Percentiles rank a stretch among this genome's conserved stretches.
Evolutionary conservation across 2,113 vertebrate species (phyloP).

Genomic region (Tichodroma muraria): DNA sequence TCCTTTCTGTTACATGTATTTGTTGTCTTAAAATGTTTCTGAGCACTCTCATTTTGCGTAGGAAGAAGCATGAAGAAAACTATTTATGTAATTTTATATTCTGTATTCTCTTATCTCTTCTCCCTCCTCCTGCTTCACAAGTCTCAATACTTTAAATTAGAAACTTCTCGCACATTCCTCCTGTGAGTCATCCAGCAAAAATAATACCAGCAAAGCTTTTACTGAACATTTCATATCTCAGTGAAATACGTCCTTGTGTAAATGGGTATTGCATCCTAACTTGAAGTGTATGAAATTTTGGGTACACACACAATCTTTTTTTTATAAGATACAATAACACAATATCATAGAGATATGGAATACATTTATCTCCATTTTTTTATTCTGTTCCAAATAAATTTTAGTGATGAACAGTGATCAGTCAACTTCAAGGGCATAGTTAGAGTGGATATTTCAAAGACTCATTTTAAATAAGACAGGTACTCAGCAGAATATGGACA

Average conservation of each 20-base stretch:
- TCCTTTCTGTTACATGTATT: background rate
- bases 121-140: background rate
- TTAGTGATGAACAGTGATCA: background rate
- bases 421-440: background rate
- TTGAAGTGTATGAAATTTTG: background rate
- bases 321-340: background rate
- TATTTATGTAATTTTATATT: background rate
- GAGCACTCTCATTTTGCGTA: background rate
- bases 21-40: background rate
- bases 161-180: background rate
- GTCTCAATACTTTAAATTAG: background rate
- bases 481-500: background rate
- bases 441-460: background rate
- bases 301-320: background rate
- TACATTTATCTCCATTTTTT: background rate
- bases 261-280: background rate
- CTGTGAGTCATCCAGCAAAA: background rate
- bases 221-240: background rate
- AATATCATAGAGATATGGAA: background rate
- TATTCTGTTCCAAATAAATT: background rate
- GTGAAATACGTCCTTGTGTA: background rate
- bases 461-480: background rate
- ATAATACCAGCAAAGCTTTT: background rate
- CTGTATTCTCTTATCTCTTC: background rate
- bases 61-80: background rate